Conservation (phyloP, 1,140 invertebrate species). For the Bombus turneri region DNA sequence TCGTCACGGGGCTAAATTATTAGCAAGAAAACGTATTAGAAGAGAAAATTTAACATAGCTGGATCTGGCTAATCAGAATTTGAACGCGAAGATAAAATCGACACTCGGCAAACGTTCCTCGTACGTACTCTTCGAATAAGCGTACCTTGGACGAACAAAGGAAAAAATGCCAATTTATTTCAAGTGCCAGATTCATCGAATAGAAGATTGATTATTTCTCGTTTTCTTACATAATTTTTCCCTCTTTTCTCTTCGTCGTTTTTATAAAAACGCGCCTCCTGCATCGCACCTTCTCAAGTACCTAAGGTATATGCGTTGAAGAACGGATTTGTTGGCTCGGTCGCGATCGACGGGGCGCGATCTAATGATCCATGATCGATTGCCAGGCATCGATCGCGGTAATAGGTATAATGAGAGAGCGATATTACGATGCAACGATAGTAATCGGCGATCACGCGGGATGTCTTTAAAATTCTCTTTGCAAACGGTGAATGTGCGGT, state of each 20-base stretch:
- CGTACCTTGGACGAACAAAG: neutral
- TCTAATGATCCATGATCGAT: constrained; percentile 50
- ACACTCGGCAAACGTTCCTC: neutral
- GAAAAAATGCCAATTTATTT: neutral
- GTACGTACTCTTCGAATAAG: neutral
- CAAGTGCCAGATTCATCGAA: neutral
- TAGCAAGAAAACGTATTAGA: too few relatives aligned
- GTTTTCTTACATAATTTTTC: neutral
- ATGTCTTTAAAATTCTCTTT: constrained; percentile 24
- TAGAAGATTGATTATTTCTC: neutral
- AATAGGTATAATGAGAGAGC: constrained; percentile 43
- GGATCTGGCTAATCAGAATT: neutral
- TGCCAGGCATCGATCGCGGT: constrained; percentile 38
- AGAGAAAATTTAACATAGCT: neutral
- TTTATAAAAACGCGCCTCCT: neutral
- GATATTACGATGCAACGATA: constrained; percentile 41
- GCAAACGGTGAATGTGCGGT: constrained; percentile 3
- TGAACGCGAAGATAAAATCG: neutral
- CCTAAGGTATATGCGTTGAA: neutral
- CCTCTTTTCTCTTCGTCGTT: neutral
- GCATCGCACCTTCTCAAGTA: too few relatives aligned
- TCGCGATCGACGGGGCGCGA: constrained; percentile 25
- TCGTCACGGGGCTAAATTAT: too few relatives aligned
- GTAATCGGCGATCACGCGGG: constrained; percentile 18
- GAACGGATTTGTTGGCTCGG: constrained; percentile 32